Percentiles rank a stretch among this genome's conserved stretches.
phyloP scores from a whole-genome alignment of 2,113 vertebrate genomes.

The Apteryx owenii region DNA sequence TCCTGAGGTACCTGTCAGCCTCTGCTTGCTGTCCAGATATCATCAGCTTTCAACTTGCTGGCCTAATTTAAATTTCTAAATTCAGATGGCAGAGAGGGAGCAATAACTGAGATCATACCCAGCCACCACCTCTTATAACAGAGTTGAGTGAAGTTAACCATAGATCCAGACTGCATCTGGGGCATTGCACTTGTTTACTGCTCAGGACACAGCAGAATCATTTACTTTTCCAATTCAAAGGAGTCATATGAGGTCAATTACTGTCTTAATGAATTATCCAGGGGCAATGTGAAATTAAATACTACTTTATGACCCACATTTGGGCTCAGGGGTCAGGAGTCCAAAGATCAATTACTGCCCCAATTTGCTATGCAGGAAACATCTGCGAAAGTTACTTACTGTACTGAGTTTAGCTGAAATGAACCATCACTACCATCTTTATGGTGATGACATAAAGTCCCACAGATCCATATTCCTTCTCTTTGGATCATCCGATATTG shows the following conservation, averaged over 20 bases:
- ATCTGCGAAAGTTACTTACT: background rate
- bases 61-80: background rate
- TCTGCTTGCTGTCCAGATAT: background rate
- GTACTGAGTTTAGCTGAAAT: background rate
- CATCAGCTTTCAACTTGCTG: background rate
- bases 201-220: background rate
- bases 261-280: background rate
- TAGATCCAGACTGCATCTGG: background rate
- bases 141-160: background rate
- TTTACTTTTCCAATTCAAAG: background rate
- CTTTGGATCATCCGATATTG: background rate
- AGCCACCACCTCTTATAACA: background rate
- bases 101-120: background rate
- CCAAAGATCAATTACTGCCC: background rate
- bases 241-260: background rate
- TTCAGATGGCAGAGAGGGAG: background rate
- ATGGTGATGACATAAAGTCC: background rate
- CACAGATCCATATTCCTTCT: background rate
- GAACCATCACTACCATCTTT: background rate
- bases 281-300: background rate
- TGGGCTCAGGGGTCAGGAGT: background rate
- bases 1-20: background rate
- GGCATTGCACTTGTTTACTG: background rate
- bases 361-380: background rate
- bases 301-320: background rate